Conservation (phyloP, 2,797 vertebrate genomes). For the Zalophus californianus region DNA sequence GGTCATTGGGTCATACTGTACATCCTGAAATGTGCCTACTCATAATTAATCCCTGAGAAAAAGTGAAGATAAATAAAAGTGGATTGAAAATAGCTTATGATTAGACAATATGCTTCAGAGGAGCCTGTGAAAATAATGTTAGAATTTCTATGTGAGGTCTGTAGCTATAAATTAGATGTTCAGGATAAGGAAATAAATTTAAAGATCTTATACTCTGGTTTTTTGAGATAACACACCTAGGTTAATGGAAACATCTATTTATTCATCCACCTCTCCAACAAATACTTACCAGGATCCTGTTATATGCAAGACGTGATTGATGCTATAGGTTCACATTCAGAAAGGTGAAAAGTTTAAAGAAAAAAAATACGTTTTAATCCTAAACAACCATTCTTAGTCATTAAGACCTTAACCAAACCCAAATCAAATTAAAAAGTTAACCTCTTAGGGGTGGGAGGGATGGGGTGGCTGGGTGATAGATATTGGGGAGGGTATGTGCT, state of each 20-base stretch:
- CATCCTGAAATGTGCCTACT: not conserved
- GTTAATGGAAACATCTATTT: not conserved
- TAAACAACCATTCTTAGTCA: not conserved
- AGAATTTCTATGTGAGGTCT: not conserved
- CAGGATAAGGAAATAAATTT: not conserved
- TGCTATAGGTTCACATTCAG: not conserved
- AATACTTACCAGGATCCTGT: not conserved
- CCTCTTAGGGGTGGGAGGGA: too few relatives aligned
- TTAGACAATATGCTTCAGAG: not conserved
- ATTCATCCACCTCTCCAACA: not conserved
- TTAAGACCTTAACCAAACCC: not conserved
- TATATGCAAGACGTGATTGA: not conserved
- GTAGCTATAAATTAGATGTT: not conserved
- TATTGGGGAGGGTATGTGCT: too few relatives aligned
- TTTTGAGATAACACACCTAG: not conserved
- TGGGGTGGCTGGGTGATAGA: too few relatives aligned
- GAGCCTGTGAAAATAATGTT: not conserved
- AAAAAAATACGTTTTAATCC: not conserved
- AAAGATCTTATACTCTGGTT: not conserved
- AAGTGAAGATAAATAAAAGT: not conserved
- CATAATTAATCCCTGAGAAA: not conserved
- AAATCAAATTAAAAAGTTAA: conserved; percentile 20
- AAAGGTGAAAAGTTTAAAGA: not conserved
- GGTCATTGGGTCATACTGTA: not conserved
- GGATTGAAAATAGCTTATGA: not conserved